Evolutionary conservation across 2,113 vertebrate species (phyloP).

Genomic region (Chaetorhynchus papuensis): DNA sequence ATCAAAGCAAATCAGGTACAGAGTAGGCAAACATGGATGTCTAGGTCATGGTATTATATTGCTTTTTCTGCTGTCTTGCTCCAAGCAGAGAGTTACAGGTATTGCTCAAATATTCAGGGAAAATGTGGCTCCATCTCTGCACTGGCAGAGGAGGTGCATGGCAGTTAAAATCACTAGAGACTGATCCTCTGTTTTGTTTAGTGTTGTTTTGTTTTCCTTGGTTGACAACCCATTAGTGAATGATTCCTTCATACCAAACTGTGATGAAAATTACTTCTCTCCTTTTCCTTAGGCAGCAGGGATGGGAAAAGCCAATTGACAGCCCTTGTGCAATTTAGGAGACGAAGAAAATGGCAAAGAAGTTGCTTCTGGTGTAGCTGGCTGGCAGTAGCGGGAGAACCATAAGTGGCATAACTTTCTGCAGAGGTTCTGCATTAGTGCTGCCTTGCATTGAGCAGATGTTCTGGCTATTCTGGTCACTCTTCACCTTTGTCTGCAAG

Average conservation of each 20-base stretch:
- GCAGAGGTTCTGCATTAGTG: slow-evolving; percentile 44
- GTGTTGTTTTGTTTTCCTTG: not conserved
- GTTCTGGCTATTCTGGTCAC: slow-evolving; percentile 76
- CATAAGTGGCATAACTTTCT: slow-evolving; percentile 34
- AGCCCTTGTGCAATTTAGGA: not conserved
- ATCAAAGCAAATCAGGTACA: not conserved
- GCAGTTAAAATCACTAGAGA: not conserved
- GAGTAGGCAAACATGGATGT: rapidly evolving
- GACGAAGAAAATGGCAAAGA: not conserved
- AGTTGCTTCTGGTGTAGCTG: slow-evolving; percentile 20
- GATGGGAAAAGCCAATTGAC: not conserved
- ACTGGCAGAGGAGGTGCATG: not conserved
- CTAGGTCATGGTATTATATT: not conserved
- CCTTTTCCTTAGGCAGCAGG: not conserved
- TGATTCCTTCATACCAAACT: not conserved
- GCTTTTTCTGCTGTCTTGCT: not conserved
- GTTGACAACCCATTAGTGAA: not conserved
- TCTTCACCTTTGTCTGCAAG: slow-evolving; percentile 79
- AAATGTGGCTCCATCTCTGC: not conserved
- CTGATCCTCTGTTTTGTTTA: not conserved
- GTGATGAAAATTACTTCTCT: not conserved
- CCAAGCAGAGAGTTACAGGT: not conserved
- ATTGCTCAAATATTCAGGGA: not conserved
- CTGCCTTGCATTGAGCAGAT: slow-evolving; percentile 67
- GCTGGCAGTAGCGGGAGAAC: slow-evolving; percentile 12